Conservation (phyloP, 2,113 vertebrate genomes). For the Ctenomys sociabilis region DNA sequence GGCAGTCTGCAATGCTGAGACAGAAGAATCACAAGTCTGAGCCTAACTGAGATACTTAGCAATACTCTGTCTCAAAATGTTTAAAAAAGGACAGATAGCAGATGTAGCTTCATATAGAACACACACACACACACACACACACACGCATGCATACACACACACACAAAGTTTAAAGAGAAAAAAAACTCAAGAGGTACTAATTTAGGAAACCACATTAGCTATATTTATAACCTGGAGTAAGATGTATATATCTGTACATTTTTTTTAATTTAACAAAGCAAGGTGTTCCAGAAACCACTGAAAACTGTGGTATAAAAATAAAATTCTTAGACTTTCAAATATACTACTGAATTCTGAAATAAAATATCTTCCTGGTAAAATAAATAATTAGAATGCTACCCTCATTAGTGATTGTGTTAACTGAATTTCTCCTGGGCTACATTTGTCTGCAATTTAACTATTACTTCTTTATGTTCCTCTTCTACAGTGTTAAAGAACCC, state of each 20-base stretch:
- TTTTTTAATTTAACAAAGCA: background rate
- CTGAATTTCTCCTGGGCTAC: background rate
- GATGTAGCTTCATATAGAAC: background rate
- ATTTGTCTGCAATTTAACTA: background rate
- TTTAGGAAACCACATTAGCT: background rate
- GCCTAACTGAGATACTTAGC: background rate
- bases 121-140: background rate
- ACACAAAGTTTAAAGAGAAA: background rate
- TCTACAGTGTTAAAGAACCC: constrained; percentile 95
- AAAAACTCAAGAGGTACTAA: constrained; percentile 2
- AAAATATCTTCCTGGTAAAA: background rate
- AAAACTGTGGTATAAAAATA: background rate
- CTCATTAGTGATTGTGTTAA: background rate
- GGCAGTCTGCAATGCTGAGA: background rate
- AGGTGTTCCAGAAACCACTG: background rate
- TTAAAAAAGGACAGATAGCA: background rate
- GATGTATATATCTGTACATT: background rate
- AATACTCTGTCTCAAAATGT: background rate
- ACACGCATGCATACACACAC: background rate
- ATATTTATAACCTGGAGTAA: background rate
- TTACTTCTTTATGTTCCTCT: constrained; percentile 21
- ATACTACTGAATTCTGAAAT: background rate
- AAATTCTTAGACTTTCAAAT: constrained; percentile 27
- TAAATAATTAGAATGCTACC: background rate
- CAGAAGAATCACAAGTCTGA: background rate